Percentiles rank a stretch among this genome's conserved stretches.
Conservation (phyloP, 2,113 vertebrate genomes). For the Monopterus albus region DNA sequence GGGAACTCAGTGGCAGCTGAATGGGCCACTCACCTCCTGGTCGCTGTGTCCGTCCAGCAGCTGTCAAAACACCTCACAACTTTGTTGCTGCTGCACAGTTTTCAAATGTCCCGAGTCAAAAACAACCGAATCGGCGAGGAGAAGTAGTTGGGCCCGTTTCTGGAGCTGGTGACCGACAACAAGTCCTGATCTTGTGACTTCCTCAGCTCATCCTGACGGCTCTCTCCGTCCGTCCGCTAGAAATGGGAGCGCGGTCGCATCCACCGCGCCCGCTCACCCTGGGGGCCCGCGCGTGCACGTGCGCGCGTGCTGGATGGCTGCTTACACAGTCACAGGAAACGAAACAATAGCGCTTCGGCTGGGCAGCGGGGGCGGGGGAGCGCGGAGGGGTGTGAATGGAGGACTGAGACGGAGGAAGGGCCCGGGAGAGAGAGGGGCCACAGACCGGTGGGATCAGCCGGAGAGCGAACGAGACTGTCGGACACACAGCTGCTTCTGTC, state of each 20-base stretch:
- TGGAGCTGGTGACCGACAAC: not conserved
- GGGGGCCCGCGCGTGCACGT: not conserved
- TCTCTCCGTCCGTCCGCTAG: conserved; percentile 1
- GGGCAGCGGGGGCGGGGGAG: conserved; percentile 1
- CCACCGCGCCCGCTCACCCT: conserved; percentile 19
- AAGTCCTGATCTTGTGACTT: not conserved
- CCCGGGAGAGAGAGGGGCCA: not conserved
- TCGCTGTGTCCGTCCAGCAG: conserved; percentile 46
- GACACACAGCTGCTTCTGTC: no score
- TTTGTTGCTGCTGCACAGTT: not conserved
- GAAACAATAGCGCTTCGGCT: conserved; percentile 75
- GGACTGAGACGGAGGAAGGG: not conserved
- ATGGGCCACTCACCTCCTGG: conserved; percentile 67
- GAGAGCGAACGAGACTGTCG: no score
- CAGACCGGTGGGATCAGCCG: no score
- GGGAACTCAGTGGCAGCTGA: conserved; percentile 52
- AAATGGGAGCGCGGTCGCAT: conserved; percentile 27
- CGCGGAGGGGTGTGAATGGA: conserved; percentile 8
- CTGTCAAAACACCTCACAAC: conserved; percentile 52
- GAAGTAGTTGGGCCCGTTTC: not conserved
- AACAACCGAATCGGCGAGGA: not conserved
- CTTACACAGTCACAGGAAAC: conserved; percentile 69
- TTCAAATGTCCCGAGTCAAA: not conserved
- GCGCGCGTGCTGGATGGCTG: conserved; percentile 4
- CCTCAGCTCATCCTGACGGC: not conserved